phyloP scores from a whole-genome alignment of 2,113 vertebrate genomes.

The Misgurnus mizolepis region DNA sequence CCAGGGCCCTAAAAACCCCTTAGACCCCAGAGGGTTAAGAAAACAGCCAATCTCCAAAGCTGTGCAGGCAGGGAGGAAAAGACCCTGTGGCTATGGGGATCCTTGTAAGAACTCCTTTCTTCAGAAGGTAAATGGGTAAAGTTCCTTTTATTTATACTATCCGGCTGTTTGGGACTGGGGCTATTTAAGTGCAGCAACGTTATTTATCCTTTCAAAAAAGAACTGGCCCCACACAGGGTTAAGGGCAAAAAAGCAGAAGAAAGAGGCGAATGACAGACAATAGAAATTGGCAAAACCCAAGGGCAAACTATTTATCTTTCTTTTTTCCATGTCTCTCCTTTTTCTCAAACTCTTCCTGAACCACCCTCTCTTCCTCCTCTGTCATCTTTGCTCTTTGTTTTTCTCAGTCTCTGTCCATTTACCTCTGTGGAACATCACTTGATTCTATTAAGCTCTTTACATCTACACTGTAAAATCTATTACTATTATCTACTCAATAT shows the following conservation, averaged over 20 bases:
- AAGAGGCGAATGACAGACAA: constrained; percentile 64
- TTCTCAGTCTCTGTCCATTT: constrained; percentile 19
- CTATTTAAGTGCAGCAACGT: constrained; percentile 79
- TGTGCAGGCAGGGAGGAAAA: constrained; percentile 76
- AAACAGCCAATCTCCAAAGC: constrained; percentile 84
- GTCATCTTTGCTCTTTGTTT: background rate
- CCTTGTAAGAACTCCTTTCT: constrained; percentile 83
- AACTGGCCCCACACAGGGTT: constrained; percentile 76
- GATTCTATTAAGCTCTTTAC: constrained; percentile 10
- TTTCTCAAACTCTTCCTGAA: constrained; percentile 64
- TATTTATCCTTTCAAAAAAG: constrained; percentile 81
- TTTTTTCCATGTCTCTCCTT: constrained; percentile 66
- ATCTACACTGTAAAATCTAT: no score
- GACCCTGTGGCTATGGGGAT: constrained; percentile 76
- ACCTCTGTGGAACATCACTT: constrained; percentile 67
- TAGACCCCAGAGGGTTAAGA: constrained; percentile 56
- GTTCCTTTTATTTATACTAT: constrained; percentile 83
- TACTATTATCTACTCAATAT: no score
- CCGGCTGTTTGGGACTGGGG: constrained; percentile 81
- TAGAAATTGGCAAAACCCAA: constrained; percentile 79
- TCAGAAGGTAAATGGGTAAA: constrained; percentile 83
- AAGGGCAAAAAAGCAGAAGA: constrained; percentile 71
- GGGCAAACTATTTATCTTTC: constrained; percentile 80
- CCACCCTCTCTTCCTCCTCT: constrained; percentile 53
- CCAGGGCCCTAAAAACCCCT: no score